Conservation (phyloP, 2,797 vertebrate genomes). For the Etheostoma perlongum region DNA sequence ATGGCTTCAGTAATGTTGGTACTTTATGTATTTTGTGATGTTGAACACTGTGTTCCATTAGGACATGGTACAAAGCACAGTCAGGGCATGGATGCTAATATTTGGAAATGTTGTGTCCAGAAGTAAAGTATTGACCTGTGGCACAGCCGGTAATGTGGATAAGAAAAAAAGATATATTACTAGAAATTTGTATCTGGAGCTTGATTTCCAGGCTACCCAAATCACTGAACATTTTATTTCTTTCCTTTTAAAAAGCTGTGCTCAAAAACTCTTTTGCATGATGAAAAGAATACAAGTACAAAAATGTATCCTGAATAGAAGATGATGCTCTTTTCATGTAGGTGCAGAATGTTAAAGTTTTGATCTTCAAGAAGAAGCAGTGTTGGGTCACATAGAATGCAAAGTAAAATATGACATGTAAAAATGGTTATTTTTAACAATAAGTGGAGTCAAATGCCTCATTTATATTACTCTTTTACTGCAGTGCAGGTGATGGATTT, state of each 20-base stretch:
- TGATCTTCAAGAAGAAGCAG: background rate
- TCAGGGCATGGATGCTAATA: background rate
- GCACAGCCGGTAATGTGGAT: slow-evolving; percentile 8
- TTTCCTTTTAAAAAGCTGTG: background rate
- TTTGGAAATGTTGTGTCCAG: slow-evolving; percentile 7
- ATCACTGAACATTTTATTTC: background rate
- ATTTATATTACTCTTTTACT: background rate
- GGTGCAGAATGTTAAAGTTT: background rate
- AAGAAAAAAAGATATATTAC: background rate
- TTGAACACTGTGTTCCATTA: background rate
- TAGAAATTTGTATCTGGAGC: background rate
- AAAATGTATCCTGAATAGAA: background rate
- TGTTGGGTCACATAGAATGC: background rate
- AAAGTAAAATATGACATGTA: background rate
- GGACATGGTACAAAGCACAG: background rate
- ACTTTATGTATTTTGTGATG: background rate
- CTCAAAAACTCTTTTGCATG: background rate
- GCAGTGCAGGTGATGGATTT: background rate
- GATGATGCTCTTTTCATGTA: background rate
- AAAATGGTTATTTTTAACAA: background rate
- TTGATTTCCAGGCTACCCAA: background rate
- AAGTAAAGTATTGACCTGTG: background rate
- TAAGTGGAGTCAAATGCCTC: background rate
- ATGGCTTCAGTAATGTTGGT: background rate
- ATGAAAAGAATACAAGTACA: slow-evolving; percentile 1